phyloP scores from a whole-genome alignment of 1,140 invertebrate species.

The Bombus haemorrhoidalis region DNA sequence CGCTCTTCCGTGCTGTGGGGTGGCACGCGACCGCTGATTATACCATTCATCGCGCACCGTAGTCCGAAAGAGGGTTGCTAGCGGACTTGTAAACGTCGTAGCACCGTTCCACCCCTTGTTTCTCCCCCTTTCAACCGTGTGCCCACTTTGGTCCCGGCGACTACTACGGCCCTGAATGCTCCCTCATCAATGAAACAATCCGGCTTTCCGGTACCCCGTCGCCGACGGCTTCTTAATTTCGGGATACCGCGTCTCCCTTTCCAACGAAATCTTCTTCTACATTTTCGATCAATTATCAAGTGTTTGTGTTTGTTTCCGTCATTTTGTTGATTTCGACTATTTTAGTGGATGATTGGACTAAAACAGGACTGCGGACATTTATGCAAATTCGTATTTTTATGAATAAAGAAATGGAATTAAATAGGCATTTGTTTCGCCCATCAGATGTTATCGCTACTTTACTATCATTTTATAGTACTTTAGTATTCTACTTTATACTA shows the following conservation, averaged over 20 bases:
- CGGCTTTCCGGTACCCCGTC: conserved; percentile 67
- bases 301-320: conserved; percentile 25
- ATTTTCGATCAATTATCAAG: conserved; percentile 27
- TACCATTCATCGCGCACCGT: conserved; percentile 79
- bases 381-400: not conserved
- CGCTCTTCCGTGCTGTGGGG: conserved; percentile 56
- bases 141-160: conserved; percentile 47
- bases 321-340: not conserved
- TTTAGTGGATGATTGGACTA: not conserved
- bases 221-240: conserved; percentile 60
- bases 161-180: conserved; percentile 75
- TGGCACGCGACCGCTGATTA: conserved; percentile 82
- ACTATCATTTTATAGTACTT: no score
- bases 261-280: not conserved
- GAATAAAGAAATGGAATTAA: not conserved
- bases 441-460: no score
- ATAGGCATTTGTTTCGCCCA: no score
- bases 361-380: not conserved
- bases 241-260: conserved; percentile 8
- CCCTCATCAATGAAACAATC: conserved; percentile 82
- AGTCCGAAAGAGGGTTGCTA: conserved; percentile 76
- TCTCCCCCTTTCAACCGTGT: conserved; percentile 56
- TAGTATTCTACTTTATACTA: not conserved
- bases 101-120: conserved; percentile 31
- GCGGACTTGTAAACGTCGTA: conserved; percentile 77